Evolutionary conservation across 1,140 invertebrate species (phyloP).

Genomic region (Drosophila chauvacae): DNA sequence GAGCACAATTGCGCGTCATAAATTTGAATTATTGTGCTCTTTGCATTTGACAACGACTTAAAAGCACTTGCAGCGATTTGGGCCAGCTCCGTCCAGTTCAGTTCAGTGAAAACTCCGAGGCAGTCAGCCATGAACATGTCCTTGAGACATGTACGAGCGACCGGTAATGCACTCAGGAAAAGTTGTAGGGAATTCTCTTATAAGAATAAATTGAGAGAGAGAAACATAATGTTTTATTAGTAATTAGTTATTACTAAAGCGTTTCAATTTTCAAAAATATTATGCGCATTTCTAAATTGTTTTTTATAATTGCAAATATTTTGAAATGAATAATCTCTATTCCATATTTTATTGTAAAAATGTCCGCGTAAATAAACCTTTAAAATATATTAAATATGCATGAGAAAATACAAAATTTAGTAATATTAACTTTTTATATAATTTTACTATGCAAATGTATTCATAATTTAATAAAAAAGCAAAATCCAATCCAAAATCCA

Average conservation of each 20-base stretch:
- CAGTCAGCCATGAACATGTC: constrained; percentile 71
- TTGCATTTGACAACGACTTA: constrained; percentile 82
- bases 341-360: background rate
- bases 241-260: background rate
- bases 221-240: background rate
- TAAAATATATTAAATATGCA: background rate
- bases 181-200: too few relatives aligned
- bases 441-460: background rate
- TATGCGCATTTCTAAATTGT: background rate
- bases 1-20: constrained; percentile 80
- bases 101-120: constrained; percentile 36
- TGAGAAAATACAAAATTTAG: background rate
- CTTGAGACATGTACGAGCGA: constrained; percentile 65
- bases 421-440: background rate
- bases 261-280: background rate
- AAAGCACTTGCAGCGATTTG: constrained; percentile 81
- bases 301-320: background rate
- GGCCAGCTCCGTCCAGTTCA: constrained; percentile 64
- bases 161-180: background rate
- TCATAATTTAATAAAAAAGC: background rate
- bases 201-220: background rate
- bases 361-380: background rate
- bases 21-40: constrained; percentile 82
- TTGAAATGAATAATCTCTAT: background rate
- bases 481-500: background rate